Base-by-base conservation (phyloP, 2,797 vertebrate genomes). In the Enteromius unitaeniatus region DNA sequence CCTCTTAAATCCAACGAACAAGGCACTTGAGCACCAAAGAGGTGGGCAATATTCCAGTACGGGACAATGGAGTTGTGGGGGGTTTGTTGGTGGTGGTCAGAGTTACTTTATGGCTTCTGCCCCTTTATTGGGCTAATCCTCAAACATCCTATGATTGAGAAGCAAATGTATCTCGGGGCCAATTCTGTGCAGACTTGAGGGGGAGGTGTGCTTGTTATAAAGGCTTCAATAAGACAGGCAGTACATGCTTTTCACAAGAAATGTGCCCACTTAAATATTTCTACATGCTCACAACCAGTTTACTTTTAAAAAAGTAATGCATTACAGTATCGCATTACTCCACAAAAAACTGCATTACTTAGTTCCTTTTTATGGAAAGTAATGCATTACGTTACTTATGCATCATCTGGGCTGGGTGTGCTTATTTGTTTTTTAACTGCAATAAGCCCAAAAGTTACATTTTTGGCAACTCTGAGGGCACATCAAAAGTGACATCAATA, bases 11-110 rank as follows among this genome's bases (percentile, higher is more conserved):
- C 47, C 70, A 49, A 79, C 8, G 51, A 86, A 70, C 68, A 85
- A 93, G 92, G 91, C 92, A 93, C 90, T 93, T 92, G 51, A 70
- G 80, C 81, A 49, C 53, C 40, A 69, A 11, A 58, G 51, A 77
- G 64, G n/a, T 68, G 81, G 64, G 49, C 73, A 67, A 69, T 76
- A 83, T 60, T 69, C 74, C 81, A 77, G 79, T 73, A 10, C 26
- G 31, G 37, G 37, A 83, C 64, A 83, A 83, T 58, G 49, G 73
- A 47, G 9, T 69, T 28, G 47, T 13, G 64, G 51, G 73, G 73
- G 64, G 34, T 76, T 55, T 68, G 47, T 53, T 76, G 60, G 49
- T 58, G 81, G 81, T 73, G 17, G 70, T 60, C 45, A 37, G 72
- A 60, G 55, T 64, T 55, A 68, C 28, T 84, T 82, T 76, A 80